phyloP scores from a whole-genome alignment of 2,113 vertebrate species.

The Cavia aperea region DNA sequence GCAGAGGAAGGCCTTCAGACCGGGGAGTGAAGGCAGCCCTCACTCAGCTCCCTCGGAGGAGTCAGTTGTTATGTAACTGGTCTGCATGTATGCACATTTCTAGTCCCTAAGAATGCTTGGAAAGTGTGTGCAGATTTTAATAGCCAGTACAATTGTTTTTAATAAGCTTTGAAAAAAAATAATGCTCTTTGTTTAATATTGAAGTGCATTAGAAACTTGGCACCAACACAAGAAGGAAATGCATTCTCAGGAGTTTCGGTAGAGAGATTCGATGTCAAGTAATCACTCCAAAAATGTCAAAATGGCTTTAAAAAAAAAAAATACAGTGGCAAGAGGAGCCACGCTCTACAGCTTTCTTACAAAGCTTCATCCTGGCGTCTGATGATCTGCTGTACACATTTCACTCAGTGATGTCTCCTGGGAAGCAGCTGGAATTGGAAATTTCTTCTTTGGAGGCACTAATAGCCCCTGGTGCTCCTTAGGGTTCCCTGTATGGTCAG shows the following conservation, averaged over 20 bases:
- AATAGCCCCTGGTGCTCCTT: background rate
- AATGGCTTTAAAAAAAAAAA: background rate
- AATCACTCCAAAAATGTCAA: slow-evolving; percentile 29
- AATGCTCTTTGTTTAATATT: slow-evolving; percentile 38
- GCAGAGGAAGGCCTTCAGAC: background rate
- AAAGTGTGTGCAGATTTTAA: background rate
- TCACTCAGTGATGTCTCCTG: background rate
- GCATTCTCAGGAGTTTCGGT: background rate
- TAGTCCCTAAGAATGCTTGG: background rate
- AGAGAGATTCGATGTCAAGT: background rate
- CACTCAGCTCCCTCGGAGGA: background rate
- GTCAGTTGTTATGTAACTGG: background rate
- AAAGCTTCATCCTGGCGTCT: background rate
- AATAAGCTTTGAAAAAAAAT: background rate
- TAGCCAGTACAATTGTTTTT: background rate
- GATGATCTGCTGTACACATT: background rate
- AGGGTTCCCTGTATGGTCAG: background rate
- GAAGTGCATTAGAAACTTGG: background rate
- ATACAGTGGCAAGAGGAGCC: background rate
- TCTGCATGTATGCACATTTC: background rate
- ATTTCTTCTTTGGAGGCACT: background rate
- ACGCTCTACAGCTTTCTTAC: background rate
- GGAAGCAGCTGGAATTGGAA: background rate
- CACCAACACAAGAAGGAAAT: background rate
- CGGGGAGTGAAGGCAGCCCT: background rate